Conservation (phyloP, 2,113 vertebrate species). For the Gadus macrocephalus region DNA sequence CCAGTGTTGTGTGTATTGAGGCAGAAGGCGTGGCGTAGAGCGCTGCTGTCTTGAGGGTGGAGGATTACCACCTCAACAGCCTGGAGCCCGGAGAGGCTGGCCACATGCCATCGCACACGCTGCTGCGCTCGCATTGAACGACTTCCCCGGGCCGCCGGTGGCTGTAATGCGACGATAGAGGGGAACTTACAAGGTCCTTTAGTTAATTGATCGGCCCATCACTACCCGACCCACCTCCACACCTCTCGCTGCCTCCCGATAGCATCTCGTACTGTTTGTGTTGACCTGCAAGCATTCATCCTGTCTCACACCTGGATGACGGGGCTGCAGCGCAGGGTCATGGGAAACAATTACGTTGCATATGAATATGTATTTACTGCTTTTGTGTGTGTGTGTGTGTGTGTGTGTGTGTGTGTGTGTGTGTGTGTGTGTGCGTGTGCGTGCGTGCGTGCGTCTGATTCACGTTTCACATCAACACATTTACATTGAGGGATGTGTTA, state of each 20-base stretch:
- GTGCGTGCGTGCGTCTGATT: neutral
- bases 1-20: too few species aligned
- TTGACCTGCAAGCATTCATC: conserved; percentile 21
- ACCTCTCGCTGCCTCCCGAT: conserved; percentile 13
- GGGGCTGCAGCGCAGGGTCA: too few species aligned
- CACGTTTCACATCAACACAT: too few species aligned
- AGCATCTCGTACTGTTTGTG: conserved; percentile 31
- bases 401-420: neutral
- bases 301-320: conserved; percentile 13
- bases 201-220: conserved; percentile 44
- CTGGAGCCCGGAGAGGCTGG: conserved; percentile 4
- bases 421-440: neutral
- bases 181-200: conserved; percentile 50
- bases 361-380: conserved; percentile 13
- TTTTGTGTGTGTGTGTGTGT: conserved; percentile 1
- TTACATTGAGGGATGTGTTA: too few species aligned
- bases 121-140: conserved; percentile 55
- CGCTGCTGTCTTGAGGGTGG: conserved; percentile 26
- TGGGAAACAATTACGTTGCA: neutral
- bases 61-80: conserved; percentile 20
- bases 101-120: conserved; percentile 49
- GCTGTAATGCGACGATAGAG: conserved; percentile 49
- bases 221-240: neutral
- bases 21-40: neutral
- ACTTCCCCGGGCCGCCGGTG: conserved; percentile 45